phyloP scores from a whole-genome alignment of 92 coral and sea anemone genomes.

The Heliopora coerulea region DNA sequence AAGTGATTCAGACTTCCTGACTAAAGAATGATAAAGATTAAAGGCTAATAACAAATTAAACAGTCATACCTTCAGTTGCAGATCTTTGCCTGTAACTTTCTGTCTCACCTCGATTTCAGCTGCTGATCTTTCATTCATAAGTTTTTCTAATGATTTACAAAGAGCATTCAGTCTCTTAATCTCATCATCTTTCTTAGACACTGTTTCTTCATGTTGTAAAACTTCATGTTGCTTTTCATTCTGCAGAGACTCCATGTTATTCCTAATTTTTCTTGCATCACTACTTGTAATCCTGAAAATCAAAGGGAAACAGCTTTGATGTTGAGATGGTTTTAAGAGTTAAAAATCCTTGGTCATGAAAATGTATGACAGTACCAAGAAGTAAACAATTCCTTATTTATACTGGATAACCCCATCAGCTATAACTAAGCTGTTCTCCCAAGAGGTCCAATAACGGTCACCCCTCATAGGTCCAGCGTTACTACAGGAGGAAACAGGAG shows the following conservation, averaged over 20 bases:
- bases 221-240: slow-evolving; percentile 20
- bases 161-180: slow-evolving; percentile 12
- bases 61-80: slow-evolving; percentile 72
- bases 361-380: no score
- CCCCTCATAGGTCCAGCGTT: no score
- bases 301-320: not conserved
- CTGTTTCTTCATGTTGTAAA: slow-evolving; percentile 6
- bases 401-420: no score
- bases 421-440: no score
- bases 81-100: slow-evolving; percentile 61
- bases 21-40: no score
- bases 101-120: slow-evolving; percentile 54
- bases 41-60: no score
- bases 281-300: not conserved
- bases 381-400: no score
- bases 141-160: slow-evolving; percentile 54
- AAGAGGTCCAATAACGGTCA: no score
- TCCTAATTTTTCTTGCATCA: not conserved
- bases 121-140: slow-evolving; percentile 54
- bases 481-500: no score
- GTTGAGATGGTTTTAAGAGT: not conserved
- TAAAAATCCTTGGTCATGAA: no score
- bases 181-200: slow-evolving; percentile 17
- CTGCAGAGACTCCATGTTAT: not conserved
- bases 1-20: no score